Evolutionary conservation across 1,140 invertebrate species (phyloP), one percentile per base, ranked within the genome.

Genomic region (Microplitis mediator): DNA sequence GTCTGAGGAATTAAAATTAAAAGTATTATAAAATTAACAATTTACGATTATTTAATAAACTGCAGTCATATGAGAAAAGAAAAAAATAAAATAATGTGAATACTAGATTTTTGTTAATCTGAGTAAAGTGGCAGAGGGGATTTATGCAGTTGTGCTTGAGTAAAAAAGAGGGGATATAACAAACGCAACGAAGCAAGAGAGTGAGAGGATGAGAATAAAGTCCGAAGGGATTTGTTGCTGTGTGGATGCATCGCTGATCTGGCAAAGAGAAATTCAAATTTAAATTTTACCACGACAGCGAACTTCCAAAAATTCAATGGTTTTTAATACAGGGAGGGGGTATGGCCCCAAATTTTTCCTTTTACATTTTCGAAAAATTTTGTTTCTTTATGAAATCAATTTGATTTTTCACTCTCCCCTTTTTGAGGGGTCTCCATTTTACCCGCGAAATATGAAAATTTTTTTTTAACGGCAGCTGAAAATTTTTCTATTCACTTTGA

Each of bases 191-290:
- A 68, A 34, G 66, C 66, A 58, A 58, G 34, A 68, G 54, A 51
- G 11, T 35, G 52, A 51, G 54, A 36, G 34, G 54, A 36, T 52
- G 31, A 52, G 56, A 31, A 67, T 23, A 39, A 58, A 61, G 23
- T 67, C 56, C 52, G 64, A 58, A 71, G 64, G 64, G 71, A 50
- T 60, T 72, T 32, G 64, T 61, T 67, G 71, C 65, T 50, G 54
- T 62, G 63, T 61, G 64, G 52, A 72, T 72, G 71, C 71, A 72
- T 60, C 52, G 36, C 62, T 72, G 63, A 66, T 72, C 56, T 39
- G 71, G 51, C 36, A 67, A 72, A 72, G 64, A 54, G 64, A 62
- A 72, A 61, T 67, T 72, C 32, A 67, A 72, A 72, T 16, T 61
- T 2, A 51, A 62, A 72, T 72, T 39, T 67, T 67, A 32, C 13